These are phyloP conservation scores for Zaprionus tsacasi DNA, from an alignment of 1,140 invertebrate species.

Conservation along the genomic window DNA sequence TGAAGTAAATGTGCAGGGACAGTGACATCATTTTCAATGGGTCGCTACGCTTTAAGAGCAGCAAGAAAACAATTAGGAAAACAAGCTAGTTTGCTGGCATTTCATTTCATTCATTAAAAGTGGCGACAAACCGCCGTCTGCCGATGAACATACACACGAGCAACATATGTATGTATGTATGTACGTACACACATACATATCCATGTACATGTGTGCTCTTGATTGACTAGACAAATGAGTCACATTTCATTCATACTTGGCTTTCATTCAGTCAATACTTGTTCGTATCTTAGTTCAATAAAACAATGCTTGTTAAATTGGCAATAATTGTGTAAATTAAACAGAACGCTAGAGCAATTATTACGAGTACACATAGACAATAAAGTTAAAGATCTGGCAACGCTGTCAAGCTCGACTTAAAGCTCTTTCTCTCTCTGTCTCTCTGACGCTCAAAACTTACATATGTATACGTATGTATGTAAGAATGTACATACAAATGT, in stretches of 20 bases:
- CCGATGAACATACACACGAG: not conserved
- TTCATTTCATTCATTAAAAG: conserved; percentile 80
- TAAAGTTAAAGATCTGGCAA: conserved; percentile 28
- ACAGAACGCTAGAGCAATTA: conserved; percentile 33
- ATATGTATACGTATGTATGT: not conserved
- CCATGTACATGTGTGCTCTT: conserved; percentile 4
- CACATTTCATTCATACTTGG: conserved; percentile 58
- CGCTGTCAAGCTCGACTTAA: conserved; percentile 30
- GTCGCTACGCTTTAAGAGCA: conserved; percentile 38
- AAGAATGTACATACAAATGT: not conserved
- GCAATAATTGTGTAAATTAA: conserved; percentile 42
- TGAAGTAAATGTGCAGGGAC: conserved; percentile 8
- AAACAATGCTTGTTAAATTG: conserved; percentile 35
- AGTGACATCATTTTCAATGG: conserved; percentile 76
- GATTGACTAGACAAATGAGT: conserved; percentile 48
- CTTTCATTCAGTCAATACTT: conserved; percentile 39
- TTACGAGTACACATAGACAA: conserved; percentile 1
- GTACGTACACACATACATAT: not conserved
- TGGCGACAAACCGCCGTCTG: conserved; percentile 65
- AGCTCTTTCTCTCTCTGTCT: not conserved
- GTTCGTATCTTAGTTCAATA: conserved; percentile 32
- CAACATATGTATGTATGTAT: conserved; percentile 47
- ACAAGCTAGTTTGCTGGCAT: conserved; percentile 51
- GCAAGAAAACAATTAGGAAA: conserved; percentile 68
- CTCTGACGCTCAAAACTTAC: not conserved